Evolutionary conservation across 2,113 vertebrate species (phyloP), one percentile per base, ranked within the genome.

Genomic region (Lepisosteus oculatus): DNA sequence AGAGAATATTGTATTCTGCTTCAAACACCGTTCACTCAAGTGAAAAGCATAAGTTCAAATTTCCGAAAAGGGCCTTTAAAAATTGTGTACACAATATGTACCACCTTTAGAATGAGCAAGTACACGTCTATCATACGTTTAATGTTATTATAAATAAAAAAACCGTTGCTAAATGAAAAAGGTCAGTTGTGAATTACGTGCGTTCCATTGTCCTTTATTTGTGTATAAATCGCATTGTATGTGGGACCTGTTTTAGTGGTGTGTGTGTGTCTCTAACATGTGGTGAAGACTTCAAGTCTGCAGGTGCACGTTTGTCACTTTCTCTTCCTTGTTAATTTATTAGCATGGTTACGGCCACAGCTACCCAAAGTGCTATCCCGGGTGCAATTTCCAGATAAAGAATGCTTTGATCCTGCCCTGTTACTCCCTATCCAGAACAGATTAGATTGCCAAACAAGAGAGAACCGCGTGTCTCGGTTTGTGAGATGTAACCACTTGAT

Each of bases 361-460:
- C 86, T 88, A 90, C 88, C 87, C 87, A 91, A 90, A 90, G 84
- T 78, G 84, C 87, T 89, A 17, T 90, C 89, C 83, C 55, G 75
- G 87, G 85, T 74, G 85, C 90, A 72, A 78, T 72, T 80, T 85
- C 80, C 88, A 72, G 59, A 0, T 3, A 72, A 90, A 81, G 93
- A 96, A 96, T 94, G 94, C 94, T 97, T 96, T 98, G 92, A 96
- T 94, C 86, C 72, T 80, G 67, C 77, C 73, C 74, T 67, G 56
- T 73, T 68, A 72, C 73, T 62, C 77, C 66, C 45, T 76, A 80
- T 74, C 68, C 78, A 74, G 78, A 80, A 78, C 66, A 64, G 61
- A 85, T 78, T 71, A 69, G 69, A 80, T 65, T 72, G 81, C 83
- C 81, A 82, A 87, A 84, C 66, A 73, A 79, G 65, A 54, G 79